phyloP scores from a whole-genome alignment of 2,888 invertebrate species.

The Aphrophora alni region DNA sequence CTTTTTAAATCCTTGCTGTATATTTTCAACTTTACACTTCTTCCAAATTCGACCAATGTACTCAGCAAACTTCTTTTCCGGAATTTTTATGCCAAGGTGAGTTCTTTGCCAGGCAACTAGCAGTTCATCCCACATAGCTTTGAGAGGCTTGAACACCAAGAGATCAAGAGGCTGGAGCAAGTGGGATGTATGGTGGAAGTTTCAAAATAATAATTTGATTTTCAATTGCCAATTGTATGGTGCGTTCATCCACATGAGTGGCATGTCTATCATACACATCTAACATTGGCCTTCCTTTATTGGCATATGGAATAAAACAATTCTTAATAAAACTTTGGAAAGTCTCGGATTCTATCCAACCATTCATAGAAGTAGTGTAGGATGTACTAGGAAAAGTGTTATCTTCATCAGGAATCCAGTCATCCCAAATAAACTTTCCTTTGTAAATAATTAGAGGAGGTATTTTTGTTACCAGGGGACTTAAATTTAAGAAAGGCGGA shows the following conservation, averaged over 20 bases:
- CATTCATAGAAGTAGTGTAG: conserved; percentile 53
- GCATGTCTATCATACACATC: conserved; percentile 54
- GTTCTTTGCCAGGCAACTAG: neutral
- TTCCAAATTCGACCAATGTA: neutral
- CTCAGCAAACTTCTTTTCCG: neutral
- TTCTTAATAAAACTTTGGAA: neutral
- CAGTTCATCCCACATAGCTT: neutral
- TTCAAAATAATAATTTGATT: conserved; percentile 51
- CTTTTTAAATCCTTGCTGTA: neutral
- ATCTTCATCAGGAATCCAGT: conserved; percentile 51
- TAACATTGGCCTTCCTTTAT: conserved; percentile 48
- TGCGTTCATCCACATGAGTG: conserved; percentile 49
- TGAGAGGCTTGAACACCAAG: neutral
- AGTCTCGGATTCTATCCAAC: conserved; percentile 49
- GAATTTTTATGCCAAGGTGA: neutral
- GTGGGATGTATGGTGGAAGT: conserved; percentile 49
- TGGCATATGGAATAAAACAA: neutral
- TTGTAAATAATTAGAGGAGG: conserved; percentile 54
- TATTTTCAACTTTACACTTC: neutral
- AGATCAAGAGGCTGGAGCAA: neutral
- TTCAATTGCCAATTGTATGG: conserved; percentile 47
- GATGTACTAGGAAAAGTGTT: conserved; percentile 49
- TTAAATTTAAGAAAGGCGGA: too few relatives aligned
- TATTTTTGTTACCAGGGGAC: conserved; percentile 53
- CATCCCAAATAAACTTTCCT: conserved; percentile 54